These are phyloP conservation scores for Corythaixoides concolor DNA, from an alignment of 2,113 vertebrate species.

Conservation along the genomic window DNA sequence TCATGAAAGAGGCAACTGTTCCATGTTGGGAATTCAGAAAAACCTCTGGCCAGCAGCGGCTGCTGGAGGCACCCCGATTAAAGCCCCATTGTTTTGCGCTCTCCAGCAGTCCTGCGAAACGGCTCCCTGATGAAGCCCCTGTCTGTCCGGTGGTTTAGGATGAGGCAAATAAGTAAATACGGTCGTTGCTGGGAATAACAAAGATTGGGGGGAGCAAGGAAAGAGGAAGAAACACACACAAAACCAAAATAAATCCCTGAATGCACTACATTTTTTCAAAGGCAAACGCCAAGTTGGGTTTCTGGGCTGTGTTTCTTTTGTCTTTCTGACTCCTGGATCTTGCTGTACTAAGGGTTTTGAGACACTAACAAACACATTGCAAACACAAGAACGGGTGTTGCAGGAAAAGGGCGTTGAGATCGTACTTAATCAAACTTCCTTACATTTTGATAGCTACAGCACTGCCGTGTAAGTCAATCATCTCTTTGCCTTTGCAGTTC, in stretches of 20 bases:
- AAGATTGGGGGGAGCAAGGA: background rate
- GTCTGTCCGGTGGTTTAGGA: conserved; percentile 21
- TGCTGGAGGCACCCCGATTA: conserved; percentile 38
- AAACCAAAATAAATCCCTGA: background rate
- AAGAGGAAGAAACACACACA: conserved; percentile 6
- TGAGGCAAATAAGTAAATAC: conserved; percentile 26
- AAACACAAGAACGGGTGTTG: conserved; percentile 45
- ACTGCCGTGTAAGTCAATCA: background rate
- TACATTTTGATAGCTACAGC: conserved; percentile 42
- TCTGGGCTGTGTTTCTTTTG: conserved; percentile 28
- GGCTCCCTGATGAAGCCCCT: background rate
- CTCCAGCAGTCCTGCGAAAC: background rate
- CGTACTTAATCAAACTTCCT: conserved; percentile 59
- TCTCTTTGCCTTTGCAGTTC: background rate
- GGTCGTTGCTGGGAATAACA: conserved; percentile 3
- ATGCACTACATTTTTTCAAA: background rate
- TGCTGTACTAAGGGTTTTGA: conserved; percentile 41
- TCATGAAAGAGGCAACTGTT: conserved; percentile 67
- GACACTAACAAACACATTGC: conserved; percentile 33
- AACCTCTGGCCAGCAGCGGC: conserved; percentile 36
- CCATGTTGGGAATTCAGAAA: conserved; percentile 39
- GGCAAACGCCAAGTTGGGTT: background rate
- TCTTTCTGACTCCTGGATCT: conserved; percentile 24
- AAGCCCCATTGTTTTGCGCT: conserved; percentile 58
- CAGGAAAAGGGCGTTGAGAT: conserved; percentile 60